Percentiles rank a stretch among this genome's conserved stretches.
These are phyloP conservation scores for Yponomeuta sedellus DNA, from an alignment of 2,888 invertebrate genomes.

Conservation along the genomic window DNA sequence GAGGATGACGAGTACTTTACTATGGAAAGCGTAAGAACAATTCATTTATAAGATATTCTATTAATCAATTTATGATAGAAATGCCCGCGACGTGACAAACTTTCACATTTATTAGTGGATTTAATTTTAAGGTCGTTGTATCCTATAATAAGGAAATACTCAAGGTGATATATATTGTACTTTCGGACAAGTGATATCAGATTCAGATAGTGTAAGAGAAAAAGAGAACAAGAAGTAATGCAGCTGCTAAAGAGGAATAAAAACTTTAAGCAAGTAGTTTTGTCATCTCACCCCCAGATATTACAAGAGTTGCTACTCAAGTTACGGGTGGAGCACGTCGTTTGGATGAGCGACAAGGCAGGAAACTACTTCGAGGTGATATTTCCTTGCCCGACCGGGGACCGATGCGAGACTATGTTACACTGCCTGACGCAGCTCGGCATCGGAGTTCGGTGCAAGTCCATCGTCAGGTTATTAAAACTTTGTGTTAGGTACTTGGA, in stretches of 20 bases:
- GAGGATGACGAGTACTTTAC: conserved; percentile 76
- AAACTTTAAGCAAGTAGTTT: too few species aligned
- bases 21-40: conserved; percentile 78
- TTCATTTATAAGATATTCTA: neutral
- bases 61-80: neutral
- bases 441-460: conserved; percentile 81
- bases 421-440: conserved; percentile 84
- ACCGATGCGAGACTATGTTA: conserved; percentile 83
- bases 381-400: conserved; percentile 82
- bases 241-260: too few species aligned
- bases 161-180: too few species aligned
- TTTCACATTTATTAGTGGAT: too few species aligned
- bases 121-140: too few species aligned
- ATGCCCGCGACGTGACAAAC: too few species aligned
- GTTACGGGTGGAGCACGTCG: conserved; percentile 81
- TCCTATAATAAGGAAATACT: too few species aligned
- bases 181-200: too few species aligned
- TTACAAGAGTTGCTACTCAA: conserved; percentile 81
- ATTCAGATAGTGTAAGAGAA: too few species aligned
- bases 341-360: conserved; percentile 81
- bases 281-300: conserved; percentile 59
- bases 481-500: too few species aligned
- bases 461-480: conserved; percentile 79
- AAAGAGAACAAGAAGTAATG: too few species aligned
- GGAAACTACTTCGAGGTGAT: conserved; percentile 83